Base-by-base conservation (phyloP, 1,140 invertebrate genomes). In the Aphidius gifuensis region DNA sequence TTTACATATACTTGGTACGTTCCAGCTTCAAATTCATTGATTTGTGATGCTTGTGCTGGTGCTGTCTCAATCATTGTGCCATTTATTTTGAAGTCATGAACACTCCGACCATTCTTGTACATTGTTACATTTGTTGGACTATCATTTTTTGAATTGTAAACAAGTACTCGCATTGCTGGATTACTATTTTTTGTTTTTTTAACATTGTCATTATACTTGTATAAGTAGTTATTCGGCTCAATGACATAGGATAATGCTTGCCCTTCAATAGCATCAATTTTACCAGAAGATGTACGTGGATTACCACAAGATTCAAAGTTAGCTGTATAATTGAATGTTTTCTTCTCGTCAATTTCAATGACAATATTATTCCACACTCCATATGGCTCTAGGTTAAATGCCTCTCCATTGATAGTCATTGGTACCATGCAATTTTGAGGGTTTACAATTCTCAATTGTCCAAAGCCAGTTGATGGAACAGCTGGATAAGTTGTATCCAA, bases 381-480 rank as follows among this genome's bases (percentile, higher is more conserved):
- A 9, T 78, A 9, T 0, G 66, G 9, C 4, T 72, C 45, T 5
- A 85, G 48, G 0, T 38, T n/a, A 11, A 78, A 70, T 0, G 8
- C 40, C 1, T 61, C 1, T 55, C 68, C 61, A 47, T 65, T 55
- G 7, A 71, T 64, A 0, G 54, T 21, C 45, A 82, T 59, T 1
- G n/a, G 16, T 48, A 81, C 73, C 0, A 23, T 9, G 51, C 84
- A 86, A 58, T 79, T 66, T 9, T 86, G 74, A 2, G 83, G 78
- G 72, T 94, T 94, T 67, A 88, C 90, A 60, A 93, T 79, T 60
- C 89, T 82, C 44, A 93, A 60, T 74, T 92, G 90, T 0, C 83
- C 81, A 32, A 85, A 73, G 9, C 84, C 85, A 23, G 66, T 16
- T 45, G 79, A 69, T 4, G 91, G 87, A 39, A 88, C 66, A 16